Conservation (phyloP, 2,113 vertebrate genomes). For the Ctenodactylus gundi region DNA sequence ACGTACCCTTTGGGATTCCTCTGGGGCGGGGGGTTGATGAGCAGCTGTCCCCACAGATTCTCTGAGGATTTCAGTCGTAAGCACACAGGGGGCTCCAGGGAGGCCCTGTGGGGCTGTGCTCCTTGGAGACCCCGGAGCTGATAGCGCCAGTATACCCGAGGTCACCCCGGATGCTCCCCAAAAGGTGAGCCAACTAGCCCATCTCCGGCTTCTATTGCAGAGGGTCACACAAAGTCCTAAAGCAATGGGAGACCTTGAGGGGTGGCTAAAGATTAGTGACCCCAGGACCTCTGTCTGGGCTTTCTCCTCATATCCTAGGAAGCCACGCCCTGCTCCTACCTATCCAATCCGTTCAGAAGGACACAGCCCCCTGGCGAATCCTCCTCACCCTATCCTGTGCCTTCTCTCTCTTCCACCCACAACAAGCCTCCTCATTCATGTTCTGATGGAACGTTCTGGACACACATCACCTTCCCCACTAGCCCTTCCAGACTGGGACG, state of each 20-base stretch:
- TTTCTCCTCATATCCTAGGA: not conserved
- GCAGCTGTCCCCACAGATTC: not conserved
- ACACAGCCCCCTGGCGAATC: not conserved
- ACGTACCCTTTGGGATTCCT: too few species aligned
- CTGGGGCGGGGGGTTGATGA: not conserved
- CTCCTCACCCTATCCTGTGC: not conserved
- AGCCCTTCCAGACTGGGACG: not conserved
- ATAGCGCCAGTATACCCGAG: not conserved
- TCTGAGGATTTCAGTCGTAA: not conserved
- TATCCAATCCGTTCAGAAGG: not conserved
- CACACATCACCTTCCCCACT: not conserved
- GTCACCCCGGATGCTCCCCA: not conserved
- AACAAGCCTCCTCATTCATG: not conserved
- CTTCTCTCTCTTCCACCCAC: not conserved
- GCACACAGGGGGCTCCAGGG: not conserved
- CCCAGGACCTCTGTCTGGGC: not conserved
- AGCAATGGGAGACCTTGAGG: not conserved
- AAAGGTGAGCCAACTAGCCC: not conserved
- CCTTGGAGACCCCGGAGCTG: not conserved
- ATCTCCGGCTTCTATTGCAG: not conserved
- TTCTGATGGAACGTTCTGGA: not conserved
- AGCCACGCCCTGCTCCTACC: not conserved
- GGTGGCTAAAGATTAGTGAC: not conserved
- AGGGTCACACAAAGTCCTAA: not conserved
- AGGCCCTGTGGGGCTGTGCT: not conserved